Percentiles rank a stretch among this genome's conserved stretches.
Conservation (phyloP, 2,888 invertebrate species). For the Julus scandinavius region DNA sequence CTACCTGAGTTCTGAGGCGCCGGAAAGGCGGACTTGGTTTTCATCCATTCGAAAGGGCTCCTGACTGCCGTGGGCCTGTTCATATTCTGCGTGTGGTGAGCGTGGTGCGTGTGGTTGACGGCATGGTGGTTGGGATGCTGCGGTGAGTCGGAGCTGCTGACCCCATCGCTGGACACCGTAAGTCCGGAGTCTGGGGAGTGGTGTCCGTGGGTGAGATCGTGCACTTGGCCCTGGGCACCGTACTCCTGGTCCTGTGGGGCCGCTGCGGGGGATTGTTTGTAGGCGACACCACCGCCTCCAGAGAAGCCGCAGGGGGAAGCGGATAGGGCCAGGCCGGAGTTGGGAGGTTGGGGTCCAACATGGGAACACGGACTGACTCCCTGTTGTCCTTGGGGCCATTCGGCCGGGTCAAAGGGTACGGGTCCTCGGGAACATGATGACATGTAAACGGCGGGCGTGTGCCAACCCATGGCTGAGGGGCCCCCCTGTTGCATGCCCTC, state of each 20-base stretch:
- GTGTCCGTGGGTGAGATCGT: slow-evolving; percentile 56
- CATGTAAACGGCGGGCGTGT: slow-evolving; percentile 51
- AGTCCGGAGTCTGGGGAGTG: slow-evolving; percentile 65
- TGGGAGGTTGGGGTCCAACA: neutral
- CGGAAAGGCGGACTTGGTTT: slow-evolving; percentile 82
- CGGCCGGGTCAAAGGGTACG: slow-evolving; percentile 48
- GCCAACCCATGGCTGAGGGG: slow-evolving; percentile 39
- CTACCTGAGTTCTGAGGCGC: slow-evolving; percentile 85
- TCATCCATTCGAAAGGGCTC: slow-evolving; percentile 93
- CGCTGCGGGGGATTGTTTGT: neutral
- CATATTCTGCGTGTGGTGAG: slow-evolving; percentile 60
- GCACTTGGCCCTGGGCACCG: slow-evolving; percentile 53
- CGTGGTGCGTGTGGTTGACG: slow-evolving; percentile 65
- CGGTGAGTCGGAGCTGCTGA: slow-evolving; percentile 67
- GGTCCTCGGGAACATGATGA: slow-evolving; percentile 37
- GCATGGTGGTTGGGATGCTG: slow-evolving; percentile 67
- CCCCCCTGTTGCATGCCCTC: slow-evolving; percentile 36
- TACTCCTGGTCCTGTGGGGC: slow-evolving; percentile 43
- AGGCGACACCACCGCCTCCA: slow-evolving; percentile 5
- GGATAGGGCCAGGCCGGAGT: neutral
- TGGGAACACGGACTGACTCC: slow-evolving; percentile 36
- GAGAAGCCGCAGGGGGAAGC: slow-evolving; percentile 44
- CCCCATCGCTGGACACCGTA: slow-evolving; percentile 71
- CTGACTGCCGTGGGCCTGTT: slow-evolving; percentile 77
- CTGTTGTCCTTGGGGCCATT: neutral